Conservation (phyloP, 2,113 vertebrate genomes). For the Orthochromis indermauri region DNA sequence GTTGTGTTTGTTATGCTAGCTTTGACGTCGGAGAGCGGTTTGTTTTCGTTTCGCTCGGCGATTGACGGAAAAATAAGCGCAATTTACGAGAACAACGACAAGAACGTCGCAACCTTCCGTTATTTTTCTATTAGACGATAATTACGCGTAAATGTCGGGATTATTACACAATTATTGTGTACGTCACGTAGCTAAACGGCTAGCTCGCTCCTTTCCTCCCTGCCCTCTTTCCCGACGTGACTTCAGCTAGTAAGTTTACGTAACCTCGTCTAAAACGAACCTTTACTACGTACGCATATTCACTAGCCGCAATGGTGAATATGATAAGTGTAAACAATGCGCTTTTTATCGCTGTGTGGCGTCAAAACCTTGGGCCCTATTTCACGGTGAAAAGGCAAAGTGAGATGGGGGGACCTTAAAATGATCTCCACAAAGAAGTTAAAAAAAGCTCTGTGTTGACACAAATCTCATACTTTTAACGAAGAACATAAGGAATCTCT, state of each 20-base stretch:
- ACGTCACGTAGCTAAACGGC: conserved; percentile 11
- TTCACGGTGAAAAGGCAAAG: fast-evolving
- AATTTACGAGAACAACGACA: background rate
- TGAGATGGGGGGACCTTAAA: background rate
- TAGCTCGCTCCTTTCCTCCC: background rate
- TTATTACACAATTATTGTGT: background rate
- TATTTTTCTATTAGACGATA: background rate
- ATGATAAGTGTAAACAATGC: background rate
- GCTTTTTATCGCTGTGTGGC: background rate
- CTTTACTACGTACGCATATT: background rate
- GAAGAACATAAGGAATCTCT: background rate
- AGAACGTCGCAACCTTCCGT: fast-evolving
- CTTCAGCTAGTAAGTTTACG: background rate
- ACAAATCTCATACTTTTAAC: background rate
- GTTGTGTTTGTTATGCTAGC: background rate
- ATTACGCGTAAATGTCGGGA: background rate
- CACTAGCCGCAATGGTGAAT: background rate
- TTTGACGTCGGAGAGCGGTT: background rate
- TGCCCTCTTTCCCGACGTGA: conserved; percentile 6
- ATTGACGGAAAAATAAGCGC: background rate
- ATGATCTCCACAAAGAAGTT: background rate
- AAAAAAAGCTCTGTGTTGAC: background rate
- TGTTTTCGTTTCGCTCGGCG: background rate
- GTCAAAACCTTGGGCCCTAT: background rate
- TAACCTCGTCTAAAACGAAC: background rate